Conservation (phyloP, 2,797 vertebrate genomes). For the Chaunax sp. region DNA sequence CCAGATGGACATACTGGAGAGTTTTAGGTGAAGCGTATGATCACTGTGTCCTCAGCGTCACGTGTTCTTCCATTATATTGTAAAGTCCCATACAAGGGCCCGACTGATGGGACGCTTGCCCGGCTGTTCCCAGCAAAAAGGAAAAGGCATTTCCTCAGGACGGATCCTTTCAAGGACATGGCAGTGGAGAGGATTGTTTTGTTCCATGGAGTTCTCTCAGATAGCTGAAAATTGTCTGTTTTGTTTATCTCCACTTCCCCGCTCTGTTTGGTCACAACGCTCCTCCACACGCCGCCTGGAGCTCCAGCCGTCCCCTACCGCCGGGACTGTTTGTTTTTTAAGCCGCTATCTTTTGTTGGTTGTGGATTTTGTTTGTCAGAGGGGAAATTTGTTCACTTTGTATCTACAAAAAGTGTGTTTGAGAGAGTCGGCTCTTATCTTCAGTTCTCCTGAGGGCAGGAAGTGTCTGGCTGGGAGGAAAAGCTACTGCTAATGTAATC, state of each 20-base stretch:
- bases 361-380: constrained; percentile 64
- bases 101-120: constrained; percentile 31
- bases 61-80: constrained; percentile 48
- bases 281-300: constrained; percentile 38
- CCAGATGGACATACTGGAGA: too few relatives aligned
- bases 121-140: constrained; percentile 55
- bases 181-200: constrained; percentile 64
- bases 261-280: constrained; percentile 60
- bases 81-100: constrained; percentile 35
- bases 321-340: constrained; percentile 63
- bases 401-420: constrained; percentile 60
- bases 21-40: background rate
- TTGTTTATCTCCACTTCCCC: constrained; percentile 71
- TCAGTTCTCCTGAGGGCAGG: constrained; percentile 68
- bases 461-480: constrained; percentile 71
- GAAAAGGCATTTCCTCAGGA: constrained; percentile 74
- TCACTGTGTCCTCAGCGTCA: constrained; percentile 24
- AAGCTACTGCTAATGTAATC: constrained; percentile 68
- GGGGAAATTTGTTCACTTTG: constrained; percentile 67
- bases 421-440: constrained; percentile 73
- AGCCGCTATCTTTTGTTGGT: constrained; percentile 65
- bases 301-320: constrained; percentile 42
- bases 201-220: constrained; percentile 61
- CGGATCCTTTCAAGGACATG: constrained; percentile 66
- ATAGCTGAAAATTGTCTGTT: constrained; percentile 68